Conservation (phyloP, 2,797 vertebrate genomes). For the Hephaestus fuliginosus region DNA sequence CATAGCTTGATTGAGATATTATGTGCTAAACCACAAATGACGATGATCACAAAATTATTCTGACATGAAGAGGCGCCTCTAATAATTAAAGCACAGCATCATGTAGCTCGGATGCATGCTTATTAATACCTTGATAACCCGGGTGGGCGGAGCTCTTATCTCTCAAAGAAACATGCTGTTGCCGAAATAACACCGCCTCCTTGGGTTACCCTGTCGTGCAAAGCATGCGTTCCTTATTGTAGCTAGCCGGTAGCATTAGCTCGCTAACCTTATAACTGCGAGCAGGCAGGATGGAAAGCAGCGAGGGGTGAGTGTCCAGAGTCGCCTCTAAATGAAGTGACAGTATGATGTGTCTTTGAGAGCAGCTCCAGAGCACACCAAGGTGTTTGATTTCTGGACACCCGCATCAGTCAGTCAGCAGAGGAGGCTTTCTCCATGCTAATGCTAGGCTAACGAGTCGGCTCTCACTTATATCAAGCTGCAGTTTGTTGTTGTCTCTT, state of each 20-base stretch:
- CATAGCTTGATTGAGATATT: background rate
- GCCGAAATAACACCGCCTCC: conserved; percentile 44
- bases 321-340: background rate
- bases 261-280: conserved; percentile 20
- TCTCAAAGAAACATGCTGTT: accelerated
- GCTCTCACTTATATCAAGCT: background rate
- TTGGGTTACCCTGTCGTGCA: background rate
- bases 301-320: conserved; percentile 68
- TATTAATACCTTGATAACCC: background rate
- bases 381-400: background rate
- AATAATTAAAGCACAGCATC: background rate
- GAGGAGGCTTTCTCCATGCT: background rate
- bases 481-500: background rate
- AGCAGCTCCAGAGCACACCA: background rate
- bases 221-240: conserved; percentile 25
- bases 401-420: background rate
- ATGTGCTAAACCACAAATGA: background rate
- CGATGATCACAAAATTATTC: background rate
- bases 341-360: accelerated
- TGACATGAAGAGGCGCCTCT: background rate
- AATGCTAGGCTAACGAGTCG: conserved; percentile 69
- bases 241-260: conserved; percentile 60
- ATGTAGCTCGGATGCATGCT: background rate
- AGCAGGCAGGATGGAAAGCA: conserved; percentile 65
- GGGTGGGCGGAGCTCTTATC: background rate